Percentiles rank a stretch among this genome's conserved stretches.
Conservation (phyloP, 2,113 vertebrate genomes). For the Pteruthius melanotis region DNA sequence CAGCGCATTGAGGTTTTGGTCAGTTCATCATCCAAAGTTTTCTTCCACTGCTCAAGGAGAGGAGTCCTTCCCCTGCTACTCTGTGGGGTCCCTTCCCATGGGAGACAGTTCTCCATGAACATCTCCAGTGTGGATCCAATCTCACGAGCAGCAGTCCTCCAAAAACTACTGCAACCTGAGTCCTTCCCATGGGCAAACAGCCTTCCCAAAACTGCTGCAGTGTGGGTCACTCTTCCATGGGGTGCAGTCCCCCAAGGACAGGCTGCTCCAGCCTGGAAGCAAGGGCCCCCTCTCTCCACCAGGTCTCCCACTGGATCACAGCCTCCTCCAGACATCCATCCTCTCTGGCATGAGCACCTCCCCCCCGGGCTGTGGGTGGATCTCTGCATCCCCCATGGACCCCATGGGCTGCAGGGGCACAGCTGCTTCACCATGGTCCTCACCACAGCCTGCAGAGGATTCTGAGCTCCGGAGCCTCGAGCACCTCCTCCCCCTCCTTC, state of each 20-base stretch:
- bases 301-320: background rate
- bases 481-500: background rate
- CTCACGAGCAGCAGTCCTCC: background rate
- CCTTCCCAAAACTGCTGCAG: background rate
- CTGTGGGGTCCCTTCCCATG: rapidly evolving
- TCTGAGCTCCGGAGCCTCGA: rapidly evolving
- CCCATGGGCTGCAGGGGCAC: background rate
- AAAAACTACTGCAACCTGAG: background rate
- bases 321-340: background rate
- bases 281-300: background rate
- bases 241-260: background rate
- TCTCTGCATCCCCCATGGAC: background rate
- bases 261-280: background rate
- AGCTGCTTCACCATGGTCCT: background rate
- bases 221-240: background rate
- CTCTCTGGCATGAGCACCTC: rapidly evolving
- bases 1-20: rapidly evolving
- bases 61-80: background rate
- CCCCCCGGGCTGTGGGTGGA: background rate
- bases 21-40: background rate
- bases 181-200: background rate
- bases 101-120: background rate
- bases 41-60: background rate
- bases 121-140: too few relatives aligned
- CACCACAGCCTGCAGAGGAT: background rate